Percentiles rank a stretch among this genome's conserved stretches.
Evolutionary conservation across 1,140 invertebrate species (phyloP).

Genomic region (Leptinotarsa undecemlineata): DNA sequence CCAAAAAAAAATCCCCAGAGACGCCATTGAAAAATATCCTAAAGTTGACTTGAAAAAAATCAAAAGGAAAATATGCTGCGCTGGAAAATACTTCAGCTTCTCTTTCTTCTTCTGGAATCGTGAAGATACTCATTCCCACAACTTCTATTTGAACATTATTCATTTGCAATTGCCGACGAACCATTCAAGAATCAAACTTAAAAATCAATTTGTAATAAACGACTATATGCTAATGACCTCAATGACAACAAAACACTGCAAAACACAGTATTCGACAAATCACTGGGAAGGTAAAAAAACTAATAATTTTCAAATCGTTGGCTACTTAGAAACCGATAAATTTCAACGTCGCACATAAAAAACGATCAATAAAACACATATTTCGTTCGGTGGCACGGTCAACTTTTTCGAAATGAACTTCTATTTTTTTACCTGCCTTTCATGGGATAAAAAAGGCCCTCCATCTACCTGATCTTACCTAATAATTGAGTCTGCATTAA

Average conservation of each 20-base stretch:
- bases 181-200: background rate
- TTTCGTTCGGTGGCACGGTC: slow-evolving; percentile 26
- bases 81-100: too few species aligned
- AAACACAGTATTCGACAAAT: slow-evolving; percentile 21
- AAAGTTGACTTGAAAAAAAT: too few species aligned
- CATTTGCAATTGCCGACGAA: too few species aligned
- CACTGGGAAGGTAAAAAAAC: slow-evolving; percentile 17
- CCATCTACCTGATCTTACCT: slow-evolving; percentile 30
- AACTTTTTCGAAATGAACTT: slow-evolving; percentile 27
- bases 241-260: background rate
- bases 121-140: too few species aligned
- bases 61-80: too few species aligned
- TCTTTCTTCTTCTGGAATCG: too few species aligned
- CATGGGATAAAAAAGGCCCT: slow-evolving; percentile 26
- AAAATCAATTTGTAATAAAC: too few species aligned
- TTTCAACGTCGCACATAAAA: slow-evolving; percentile 23
- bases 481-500: slow-evolving; percentile 31
- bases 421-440: slow-evolving; percentile 25
- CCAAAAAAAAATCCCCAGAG: too few species aligned
- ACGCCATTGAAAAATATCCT: too few species aligned
- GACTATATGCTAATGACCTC: too few species aligned
- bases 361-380: slow-evolving; percentile 26
- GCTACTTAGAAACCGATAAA: slow-evolving; percentile 28
- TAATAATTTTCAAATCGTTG: slow-evolving; percentile 27
- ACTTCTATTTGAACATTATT: too few species aligned